phyloP scores from a whole-genome alignment of 2,888 invertebrate species.

The Cheilosia soror region DNA sequence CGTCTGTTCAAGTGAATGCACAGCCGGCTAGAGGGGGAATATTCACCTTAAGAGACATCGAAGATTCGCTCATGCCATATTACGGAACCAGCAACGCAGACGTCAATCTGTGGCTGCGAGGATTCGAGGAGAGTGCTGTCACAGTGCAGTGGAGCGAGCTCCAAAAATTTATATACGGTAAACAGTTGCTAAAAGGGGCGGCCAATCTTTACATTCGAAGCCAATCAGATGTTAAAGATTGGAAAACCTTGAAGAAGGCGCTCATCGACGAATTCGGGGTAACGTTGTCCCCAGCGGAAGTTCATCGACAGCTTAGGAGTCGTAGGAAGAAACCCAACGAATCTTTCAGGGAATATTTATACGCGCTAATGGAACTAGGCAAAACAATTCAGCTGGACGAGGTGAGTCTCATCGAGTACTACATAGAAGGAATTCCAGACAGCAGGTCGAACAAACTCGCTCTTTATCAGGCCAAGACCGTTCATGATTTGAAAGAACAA shows the following conservation, averaged over 20 bases:
- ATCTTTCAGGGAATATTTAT: slow-evolving; percentile 50
- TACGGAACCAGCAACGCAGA: slow-evolving; percentile 1
- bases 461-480: slow-evolving; percentile 45
- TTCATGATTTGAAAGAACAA: slow-evolving; percentile 31
- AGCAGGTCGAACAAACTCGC: slow-evolving; percentile 34
- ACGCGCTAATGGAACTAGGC: slow-evolving; percentile 45
- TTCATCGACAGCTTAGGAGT: slow-evolving; percentile 38
- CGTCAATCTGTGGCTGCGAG: slow-evolving; percentile 37
- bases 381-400: slow-evolving; percentile 58
- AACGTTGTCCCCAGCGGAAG: slow-evolving; percentile 41
- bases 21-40: slow-evolving; percentile 1
- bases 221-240: slow-evolving; percentile 45
- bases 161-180: slow-evolving; percentile 32
- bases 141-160: slow-evolving; percentile 21
- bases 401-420: slow-evolving; percentile 60
- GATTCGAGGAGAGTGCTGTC: slow-evolving; percentile 31
- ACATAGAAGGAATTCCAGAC: slow-evolving; percentile 53
- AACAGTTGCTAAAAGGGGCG: slow-evolving; percentile 50
- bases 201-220: slow-evolving; percentile 41
- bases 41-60: slow-evolving; percentile 40
- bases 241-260: slow-evolving; percentile 39
- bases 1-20: neutral
- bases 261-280: slow-evolving; percentile 50
- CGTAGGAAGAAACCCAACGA: slow-evolving; percentile 38
- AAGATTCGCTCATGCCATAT: slow-evolving; percentile 16